Evolutionary conservation across 2,113 vertebrate genomes (phyloP), one percentile per base, ranked within the genome.

Genomic region (Tenebrosternarchus preto): DNA sequence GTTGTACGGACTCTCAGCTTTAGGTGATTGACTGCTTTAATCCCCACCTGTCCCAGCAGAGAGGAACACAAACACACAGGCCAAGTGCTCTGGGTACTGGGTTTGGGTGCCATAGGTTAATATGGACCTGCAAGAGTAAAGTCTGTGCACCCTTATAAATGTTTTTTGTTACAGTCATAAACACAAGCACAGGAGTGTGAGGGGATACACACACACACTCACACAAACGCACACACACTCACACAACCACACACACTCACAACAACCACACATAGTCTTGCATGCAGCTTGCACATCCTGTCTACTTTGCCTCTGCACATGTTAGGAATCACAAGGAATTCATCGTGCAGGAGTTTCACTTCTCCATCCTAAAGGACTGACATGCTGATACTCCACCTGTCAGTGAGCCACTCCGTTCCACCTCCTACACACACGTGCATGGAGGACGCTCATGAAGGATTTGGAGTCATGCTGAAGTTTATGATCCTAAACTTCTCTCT

Each of bases 1-100:
- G 80, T 81, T 83, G 83, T 36, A 2, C 80, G 83, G 87, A 90
- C 88, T 92, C 84, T 79, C 50, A 88, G 90, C 89, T 89, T 89
- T 83, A 85, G 72, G 89, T 92, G 93, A 93, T 92, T 90, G 91
- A 93, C 91, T 88, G 89, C 86, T 92, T 92, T 92, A 92, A 92
- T 94, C 3, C 91, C 92, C 74, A 83, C 68, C 89, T 87, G 31
- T 87, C 90, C 89, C 85, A 81, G 92, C 92, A 92, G 85, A 76
- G 39, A 70, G 69, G 88, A 86, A 74, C 83, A 80, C 87, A 11
- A 6, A 36, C 33, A 36, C 3, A 36, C 33, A 36, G 33, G 6
- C 33, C 39, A 4, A 46, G 39, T 46, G 3, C 39, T 46, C 39
- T 46, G 5, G 5, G 39, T 69, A 61, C 22, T 27, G 39, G 43